Percentiles rank a stretch among this genome's conserved stretches.
Evolutionary conservation across 2,888 invertebrate species (phyloP).

Genomic region (Callimorpha dominula): DNA sequence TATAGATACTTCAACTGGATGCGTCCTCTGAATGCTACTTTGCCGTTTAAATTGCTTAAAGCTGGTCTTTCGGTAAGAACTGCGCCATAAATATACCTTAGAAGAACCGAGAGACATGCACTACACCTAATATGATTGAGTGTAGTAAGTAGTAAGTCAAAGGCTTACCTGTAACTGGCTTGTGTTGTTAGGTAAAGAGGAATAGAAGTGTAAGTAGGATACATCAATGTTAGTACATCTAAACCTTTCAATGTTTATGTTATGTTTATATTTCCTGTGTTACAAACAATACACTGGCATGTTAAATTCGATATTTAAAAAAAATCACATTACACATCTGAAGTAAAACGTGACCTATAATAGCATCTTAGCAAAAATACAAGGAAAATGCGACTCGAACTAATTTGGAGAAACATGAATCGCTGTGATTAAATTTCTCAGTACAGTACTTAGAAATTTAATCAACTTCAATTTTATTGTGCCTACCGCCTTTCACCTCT

Average conservation of each 20-base stretch:
- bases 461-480: background rate
- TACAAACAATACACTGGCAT: background rate
- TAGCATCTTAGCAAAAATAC: constrained; percentile 13
- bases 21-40: background rate
- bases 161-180: too few species aligned
- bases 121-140: too few species aligned
- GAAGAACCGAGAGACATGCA: too few species aligned
- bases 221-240: background rate
- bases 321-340: background rate
- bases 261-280: background rate
- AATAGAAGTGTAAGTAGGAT: background rate
- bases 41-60: background rate
- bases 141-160: too few species aligned
- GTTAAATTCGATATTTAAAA: background rate
- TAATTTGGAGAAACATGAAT: constrained; percentile 30
- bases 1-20: constrained; percentile 4
- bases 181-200: too few species aligned
- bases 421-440: constrained; percentile 16
- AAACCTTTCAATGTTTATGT: background rate
- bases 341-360: background rate
- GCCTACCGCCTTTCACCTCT: background rate
- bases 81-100: too few species aligned
- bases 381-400: constrained; percentile 8
- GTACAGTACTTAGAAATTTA: background rate
- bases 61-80: background rate